Percentiles rank a stretch among this genome's conserved stretches.
Evolutionary conservation across 1,140 invertebrate species (phyloP).

Genomic region (Trypoxylus dichotomus): DNA sequence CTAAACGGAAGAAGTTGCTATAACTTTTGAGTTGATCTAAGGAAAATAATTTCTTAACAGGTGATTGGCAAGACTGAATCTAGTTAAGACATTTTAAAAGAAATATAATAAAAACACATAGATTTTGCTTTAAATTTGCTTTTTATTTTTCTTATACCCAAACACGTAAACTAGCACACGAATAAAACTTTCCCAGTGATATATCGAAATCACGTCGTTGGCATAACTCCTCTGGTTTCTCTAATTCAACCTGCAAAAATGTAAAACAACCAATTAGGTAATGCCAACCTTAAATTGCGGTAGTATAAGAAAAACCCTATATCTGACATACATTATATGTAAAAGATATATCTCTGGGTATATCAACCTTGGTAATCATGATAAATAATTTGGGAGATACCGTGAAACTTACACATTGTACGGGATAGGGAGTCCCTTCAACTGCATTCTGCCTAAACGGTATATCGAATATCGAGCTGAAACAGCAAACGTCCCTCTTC

Average conservation of each 20-base stretch:
- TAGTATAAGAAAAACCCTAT: too few relatives aligned
- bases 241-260: neutral
- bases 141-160: constrained; percentile 6
- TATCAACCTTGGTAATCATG: too few relatives aligned
- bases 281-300: too few relatives aligned
- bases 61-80: too few relatives aligned
- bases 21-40: too few relatives aligned
- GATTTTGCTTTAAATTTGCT: neutral
- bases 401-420: constrained; percentile 53
- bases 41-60: too few relatives aligned
- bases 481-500: constrained; percentile 56
- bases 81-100: too few relatives aligned
- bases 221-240: neutral
- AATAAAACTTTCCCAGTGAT: neutral
- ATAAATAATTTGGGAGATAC: too few relatives aligned
- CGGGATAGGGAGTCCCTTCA: constrained; percentile 59
- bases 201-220: neutral
- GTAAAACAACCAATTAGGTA: neutral
- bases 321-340: too few relatives aligned
- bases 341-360: too few relatives aligned
- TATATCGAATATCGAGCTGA: constrained; percentile 59
- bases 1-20: too few relatives aligned
- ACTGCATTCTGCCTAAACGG: constrained; percentile 58
- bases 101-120: neutral
- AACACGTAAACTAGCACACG: constrained; percentile 11